Base-by-base conservation (phyloP, 2,797 vertebrate species). In the Saguinus oedipus region DNA sequence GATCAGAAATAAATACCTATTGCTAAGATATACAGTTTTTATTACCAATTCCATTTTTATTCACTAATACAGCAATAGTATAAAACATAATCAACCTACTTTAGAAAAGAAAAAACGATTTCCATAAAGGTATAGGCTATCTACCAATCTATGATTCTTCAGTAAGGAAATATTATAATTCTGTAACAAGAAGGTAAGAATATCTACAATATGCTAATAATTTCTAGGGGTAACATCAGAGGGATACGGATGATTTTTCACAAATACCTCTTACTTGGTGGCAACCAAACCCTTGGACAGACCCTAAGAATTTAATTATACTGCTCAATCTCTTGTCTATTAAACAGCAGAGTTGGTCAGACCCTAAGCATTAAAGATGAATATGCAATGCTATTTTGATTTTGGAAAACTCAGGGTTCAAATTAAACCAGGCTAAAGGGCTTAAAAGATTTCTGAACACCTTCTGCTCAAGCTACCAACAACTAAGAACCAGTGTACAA, bases 11-110 rank as follows among this genome's bases (percentile, higher is more conserved):
- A 93, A 93, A 76, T 68, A n/a, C 1, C 30, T 82, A 76, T 33
- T 83, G 46, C 59, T 70, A 79, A 88, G 50, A 26, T 22, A 90
- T 36, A 50, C 1, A 61, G 42, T 39, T 91, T 95, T 90, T 88
- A 94, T 78, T 88, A 57, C 4, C 5, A 79, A 85, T 94, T 94
- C 74, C 22, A 85, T 75, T 95, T 96, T 87, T 68, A 55, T 80
- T 74, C 64, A 36, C 2, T 2, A n/a, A 90, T 55, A 85, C 2
- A 93, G 36, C 33, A 46, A 27, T 17, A 68, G 36, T 4, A 57
- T 75, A 64, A 42, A 30, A 93, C 93, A 86, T 85, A 85, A 88
- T 55, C 7, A 33, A 83, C 3, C 70, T 94, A 57, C 30, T 75
- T 75, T 39, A 78, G 70, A 44, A 78, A 91, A 55, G 27, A 68